Evolutionary conservation across 1,140 invertebrate species (phyloP), one percentile per base, ranked within the genome.

Genomic region (Saccostrea cuccullata): DNA sequence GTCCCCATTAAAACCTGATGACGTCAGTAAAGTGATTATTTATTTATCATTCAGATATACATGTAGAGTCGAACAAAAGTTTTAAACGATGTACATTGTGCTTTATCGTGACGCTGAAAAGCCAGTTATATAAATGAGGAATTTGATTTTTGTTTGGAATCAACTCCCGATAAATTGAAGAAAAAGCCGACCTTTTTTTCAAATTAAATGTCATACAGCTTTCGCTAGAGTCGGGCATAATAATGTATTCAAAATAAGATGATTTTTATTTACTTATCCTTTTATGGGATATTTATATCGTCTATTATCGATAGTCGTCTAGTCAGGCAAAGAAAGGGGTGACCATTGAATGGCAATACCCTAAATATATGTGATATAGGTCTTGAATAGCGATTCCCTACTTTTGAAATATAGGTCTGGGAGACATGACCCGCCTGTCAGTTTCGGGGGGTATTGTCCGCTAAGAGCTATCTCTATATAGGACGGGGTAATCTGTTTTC

Each of bases 21-120:
- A 73, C 70, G 70, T 73, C 70, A 73, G 30, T 36, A 30, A 36
- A 3, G 47, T 47, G 9, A 15, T 30, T 30, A 36, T 73, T 73
- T 73, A 73, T 73, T 73, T 73, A 73, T 73, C 70, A 73, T 73
- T 73, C 23, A 36, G 30, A 73, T 73, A 73, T 73, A 73, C 13
- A 36, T 2, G 30, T 36, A 36, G 30, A 73, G 11, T 30, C 70
- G 13, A 73, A 73, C 26, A 73, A 73, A 73, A 26, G 9, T 15
- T 73, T 73, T 1, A 11, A 30, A 17, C 12, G 23, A 23, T 36
- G 15, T 26, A 36, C 70, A 73, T 15, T 73, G 26, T 13, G 30
- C 26, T 73, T 40, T 30, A 73, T 73, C 70, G 2, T 30, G 23
- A 64, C 26, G 36, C 70, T 30, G 70, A 73, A 15, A 30, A 17